Conservation (phyloP, 1,140 invertebrate genomes). For the Macrocentrus cingulum region DNA sequence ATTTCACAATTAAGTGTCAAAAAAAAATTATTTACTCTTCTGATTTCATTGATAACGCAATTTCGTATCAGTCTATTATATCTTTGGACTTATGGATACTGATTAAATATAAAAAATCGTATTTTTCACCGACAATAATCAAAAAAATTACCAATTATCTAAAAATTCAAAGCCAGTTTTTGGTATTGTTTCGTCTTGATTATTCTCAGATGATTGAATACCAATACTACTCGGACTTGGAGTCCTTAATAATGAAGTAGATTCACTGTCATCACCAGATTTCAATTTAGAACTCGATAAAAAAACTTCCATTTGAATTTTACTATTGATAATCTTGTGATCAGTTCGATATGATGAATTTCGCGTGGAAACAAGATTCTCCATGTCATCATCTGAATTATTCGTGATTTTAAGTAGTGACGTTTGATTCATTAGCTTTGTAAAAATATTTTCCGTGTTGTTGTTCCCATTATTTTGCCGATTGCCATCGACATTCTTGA, state of each 20-base stretch:
- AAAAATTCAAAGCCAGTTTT: slow-evolving; percentile 77
- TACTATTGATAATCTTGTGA: slow-evolving; percentile 35
- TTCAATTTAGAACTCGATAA: slow-evolving; percentile 43
- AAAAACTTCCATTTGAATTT: slow-evolving; percentile 42
- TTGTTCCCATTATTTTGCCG: slow-evolving; percentile 35
- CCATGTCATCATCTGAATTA: slow-evolving; percentile 45
- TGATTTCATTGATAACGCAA: too few species aligned
- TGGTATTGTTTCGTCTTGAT: slow-evolving; percentile 61
- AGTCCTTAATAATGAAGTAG: slow-evolving; percentile 47
- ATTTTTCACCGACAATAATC: not conserved
- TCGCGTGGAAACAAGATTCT: slow-evolving; percentile 42
- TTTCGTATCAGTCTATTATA: slow-evolving; percentile 23
- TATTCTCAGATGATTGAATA: slow-evolving; percentile 47
- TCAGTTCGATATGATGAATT: slow-evolving; percentile 17
- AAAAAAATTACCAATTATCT: slow-evolving; percentile 66
- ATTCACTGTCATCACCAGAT: slow-evolving; percentile 49
- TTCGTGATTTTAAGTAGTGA: slow-evolving; percentile 49
- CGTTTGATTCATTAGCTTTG: slow-evolving; percentile 52
- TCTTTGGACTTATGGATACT: slow-evolving; percentile 23
- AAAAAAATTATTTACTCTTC: too few species aligned
- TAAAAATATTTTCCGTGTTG: slow-evolving; percentile 46
- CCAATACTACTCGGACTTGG: slow-evolving; percentile 48
- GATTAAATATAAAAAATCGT: not conserved
- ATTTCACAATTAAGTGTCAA: too few species aligned
- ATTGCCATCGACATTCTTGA: slow-evolving; percentile 41